These are phyloP conservation scores for Oscarella lobularis DNA, from an alignment of 37 sponge, comb jelly and placozoan species.

Conservation along the genomic window DNA sequence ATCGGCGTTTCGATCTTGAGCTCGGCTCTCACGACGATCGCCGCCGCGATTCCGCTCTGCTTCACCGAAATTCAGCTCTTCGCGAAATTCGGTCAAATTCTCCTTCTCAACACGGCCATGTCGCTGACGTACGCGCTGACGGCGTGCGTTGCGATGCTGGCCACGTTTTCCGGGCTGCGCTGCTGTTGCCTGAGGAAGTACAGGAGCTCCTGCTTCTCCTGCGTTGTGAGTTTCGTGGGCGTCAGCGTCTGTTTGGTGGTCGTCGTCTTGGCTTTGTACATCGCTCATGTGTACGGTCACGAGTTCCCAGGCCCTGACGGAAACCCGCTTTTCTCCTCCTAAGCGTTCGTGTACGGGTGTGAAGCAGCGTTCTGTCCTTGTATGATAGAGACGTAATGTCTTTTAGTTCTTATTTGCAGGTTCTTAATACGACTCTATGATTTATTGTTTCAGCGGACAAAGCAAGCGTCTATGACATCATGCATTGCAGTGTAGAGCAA, in stretches of 20 bases:
- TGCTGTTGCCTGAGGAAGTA: neutral
- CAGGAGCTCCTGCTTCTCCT: neutral
- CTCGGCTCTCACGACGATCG: conserved; percentile 65
- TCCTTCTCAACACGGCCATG: conserved; percentile 45
- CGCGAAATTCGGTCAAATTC: conserved; percentile 59
- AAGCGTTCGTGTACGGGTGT: too few species aligned
- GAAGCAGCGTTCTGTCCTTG: too few species aligned
- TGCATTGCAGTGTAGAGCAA: too few species aligned
- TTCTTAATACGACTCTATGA: too few species aligned
- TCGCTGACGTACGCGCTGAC: conserved; percentile 49
- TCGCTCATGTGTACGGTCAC: neutral
- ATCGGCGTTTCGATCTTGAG: conserved; percentile 74
- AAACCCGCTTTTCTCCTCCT: neutral
- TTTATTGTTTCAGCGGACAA: too few species aligned
- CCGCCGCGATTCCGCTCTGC: conserved; percentile 61
- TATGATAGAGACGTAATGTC: too few species aligned
- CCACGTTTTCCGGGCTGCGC: neutral
- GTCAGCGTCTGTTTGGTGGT: neutral
- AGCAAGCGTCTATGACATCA: too few species aligned
- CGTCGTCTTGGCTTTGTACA: neutral
- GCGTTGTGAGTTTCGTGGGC: neutral
- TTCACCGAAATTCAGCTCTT: conserved; percentile 46
- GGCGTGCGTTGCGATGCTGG: conserved; percentile 7
- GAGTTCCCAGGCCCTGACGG: neutral
- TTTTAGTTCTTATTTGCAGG: too few species aligned